phyloP scores from a whole-genome alignment of 2,113 vertebrate genomes.

The Galemys pyrenaicus region DNA sequence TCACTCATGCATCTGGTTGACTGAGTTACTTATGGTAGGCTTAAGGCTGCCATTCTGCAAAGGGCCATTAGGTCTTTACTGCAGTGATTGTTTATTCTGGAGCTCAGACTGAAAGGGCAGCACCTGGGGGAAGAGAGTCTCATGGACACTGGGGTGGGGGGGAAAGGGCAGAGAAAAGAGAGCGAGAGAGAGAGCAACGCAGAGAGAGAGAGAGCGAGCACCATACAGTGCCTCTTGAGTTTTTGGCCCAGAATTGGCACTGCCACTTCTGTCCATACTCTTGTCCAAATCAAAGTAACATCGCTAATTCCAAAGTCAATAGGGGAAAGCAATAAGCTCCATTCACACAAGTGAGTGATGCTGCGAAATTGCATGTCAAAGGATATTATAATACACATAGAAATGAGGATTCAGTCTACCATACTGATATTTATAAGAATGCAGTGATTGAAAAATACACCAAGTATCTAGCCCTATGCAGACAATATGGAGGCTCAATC shows the following conservation, averaged over 20 bases:
- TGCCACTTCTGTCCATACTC: neutral
- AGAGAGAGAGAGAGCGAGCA: neutral
- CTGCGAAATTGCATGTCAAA: neutral
- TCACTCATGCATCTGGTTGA: neutral
- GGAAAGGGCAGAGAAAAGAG: neutral
- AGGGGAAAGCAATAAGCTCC: neutral
- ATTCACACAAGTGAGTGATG: neutral
- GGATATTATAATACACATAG: neutral
- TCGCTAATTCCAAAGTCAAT: neutral
- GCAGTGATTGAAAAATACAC: neutral
- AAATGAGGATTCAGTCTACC: neutral
- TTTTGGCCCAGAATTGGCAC: neutral
- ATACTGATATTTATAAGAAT: neutral
- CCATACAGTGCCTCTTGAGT: neutral
- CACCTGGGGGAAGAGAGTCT: neutral
- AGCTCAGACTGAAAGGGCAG: neutral
- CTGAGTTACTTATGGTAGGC: neutral
- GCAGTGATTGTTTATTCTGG: neutral
- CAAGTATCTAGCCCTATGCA: neutral
- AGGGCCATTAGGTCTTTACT: neutral
- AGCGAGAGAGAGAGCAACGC: neutral
- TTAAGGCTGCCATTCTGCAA: neutral
- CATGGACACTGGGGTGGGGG: no score
- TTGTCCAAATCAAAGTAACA: neutral
- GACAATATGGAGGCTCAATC: neutral